Base-by-base conservation (phyloP, 2,113 vertebrate genomes). In the Aphyosemion australe region DNA sequence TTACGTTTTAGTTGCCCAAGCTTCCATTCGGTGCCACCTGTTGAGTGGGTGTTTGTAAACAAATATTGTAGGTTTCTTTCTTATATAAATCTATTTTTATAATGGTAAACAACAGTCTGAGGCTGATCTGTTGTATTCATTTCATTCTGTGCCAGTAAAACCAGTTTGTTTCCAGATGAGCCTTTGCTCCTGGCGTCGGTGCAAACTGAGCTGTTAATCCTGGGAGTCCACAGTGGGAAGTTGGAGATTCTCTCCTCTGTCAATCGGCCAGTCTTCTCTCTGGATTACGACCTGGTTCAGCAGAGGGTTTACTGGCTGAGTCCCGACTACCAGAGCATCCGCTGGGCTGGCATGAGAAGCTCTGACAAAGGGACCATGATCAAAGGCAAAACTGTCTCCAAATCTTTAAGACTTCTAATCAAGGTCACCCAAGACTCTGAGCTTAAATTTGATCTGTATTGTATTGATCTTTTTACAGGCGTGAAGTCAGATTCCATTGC, bases 251-350 rank as follows among this genome's bases (percentile, higher is more conserved):
- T 98, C 15, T 63, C 67, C 63, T 15, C 80, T 73, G 90, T 90
- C 56, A 94, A 88, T 39, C 91, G 91, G 7, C 89, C 88, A 0
- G 84, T 97, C 72, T 94, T 94, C 79, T 95, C 95, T 0, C 70
- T 98, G 0, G 97, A 98, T 85, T 97, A 95, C 72, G 92, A 96
- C 74, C 89, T 89, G 82, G 59, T 68, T 74, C 91, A 92, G 34
- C 89, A 90, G 52, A 94, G 91, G 64, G 32, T 96, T 34, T 99
- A 95, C 83, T 99, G 96, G 96, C 87, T 95, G 69, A 95, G 95
- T 52, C 89, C 95, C 0, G 86, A 92, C 75, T 93, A 94, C 34
- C 90, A 95, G 72, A 97, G 94, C 79, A 94, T 98, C 65, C 93
- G 92, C 53, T 99, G 95, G 95, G 90, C 93, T 8, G 86, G 86